Conservation (phyloP, 2,797 vertebrate species). For the Macrochelys suwanniensis region DNA sequence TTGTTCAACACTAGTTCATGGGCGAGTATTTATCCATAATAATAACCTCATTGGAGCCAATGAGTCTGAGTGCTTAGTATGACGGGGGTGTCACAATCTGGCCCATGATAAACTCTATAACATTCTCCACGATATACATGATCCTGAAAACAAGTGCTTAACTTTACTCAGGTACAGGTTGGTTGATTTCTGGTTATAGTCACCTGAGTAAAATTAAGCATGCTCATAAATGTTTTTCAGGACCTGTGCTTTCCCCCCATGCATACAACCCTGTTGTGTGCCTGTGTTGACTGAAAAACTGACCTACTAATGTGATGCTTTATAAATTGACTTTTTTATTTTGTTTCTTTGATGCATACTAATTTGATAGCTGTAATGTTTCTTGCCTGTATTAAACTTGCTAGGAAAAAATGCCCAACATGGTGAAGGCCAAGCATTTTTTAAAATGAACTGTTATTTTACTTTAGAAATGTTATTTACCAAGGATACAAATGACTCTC, state of each 20-base stretch:
- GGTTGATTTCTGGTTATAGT: conserved; percentile 1
- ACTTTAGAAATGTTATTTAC: conserved; percentile 15
- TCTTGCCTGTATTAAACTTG: background rate
- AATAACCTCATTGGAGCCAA: background rate
- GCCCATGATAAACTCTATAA: background rate
- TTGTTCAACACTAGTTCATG: background rate
- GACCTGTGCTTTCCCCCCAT: background rate
- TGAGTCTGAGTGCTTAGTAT: background rate
- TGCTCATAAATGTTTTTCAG: background rate
- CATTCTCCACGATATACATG: background rate
- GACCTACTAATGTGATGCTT: background rate
- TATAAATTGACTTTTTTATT: background rate
- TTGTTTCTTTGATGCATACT: background rate
- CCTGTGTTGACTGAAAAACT: background rate
- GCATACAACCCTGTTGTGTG: background rate
- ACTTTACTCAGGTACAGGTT: background rate
- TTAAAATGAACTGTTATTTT: background rate
- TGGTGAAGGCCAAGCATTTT: background rate
- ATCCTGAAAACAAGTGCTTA: background rate
- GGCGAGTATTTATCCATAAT: background rate
- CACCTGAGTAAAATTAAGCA: background rate
- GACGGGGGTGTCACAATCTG: background rate
- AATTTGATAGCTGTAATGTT: background rate
- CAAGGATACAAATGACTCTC: conserved; percentile 14
- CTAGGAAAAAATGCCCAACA: background rate